Evolutionary conservation across 1,140 invertebrate genomes (phyloP), one percentile per base, ranked within the genome.

Genomic region (Microplitis mediator): DNA sequence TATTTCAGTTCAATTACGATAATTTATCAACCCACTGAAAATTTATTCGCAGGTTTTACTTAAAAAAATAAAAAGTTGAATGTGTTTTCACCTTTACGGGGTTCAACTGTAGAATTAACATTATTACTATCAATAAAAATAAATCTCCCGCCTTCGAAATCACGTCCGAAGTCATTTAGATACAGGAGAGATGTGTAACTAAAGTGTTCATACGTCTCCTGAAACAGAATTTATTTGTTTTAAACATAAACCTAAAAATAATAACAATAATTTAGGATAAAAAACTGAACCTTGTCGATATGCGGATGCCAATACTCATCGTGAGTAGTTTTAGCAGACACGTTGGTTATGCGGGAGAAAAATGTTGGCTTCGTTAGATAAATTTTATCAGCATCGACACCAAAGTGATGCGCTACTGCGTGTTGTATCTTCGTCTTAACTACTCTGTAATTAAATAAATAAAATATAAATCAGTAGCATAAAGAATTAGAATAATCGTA

Each of bases 241-340:
- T 23, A 23, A 23, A 23, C 23, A 23, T 23, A 23, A 23, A 23
- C 23, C 0, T 23, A 2, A 23, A 23, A 23, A 23, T 23, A 23
- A 23, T 52, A 64, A 69, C 58, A 14, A 58, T 65, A n/a, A 71
- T 69, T 69, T 23, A 23, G 23, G 23, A 11, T 60, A 71, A 13
- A 62, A 50, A 61, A 45, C 56, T 56, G 0, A 31, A 95, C 94
- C 89, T 95, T 95, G 84, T 97, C 95, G 62, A 96, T 89, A 88
- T 95, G 94, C 45, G 91, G 88, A 88, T 95, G 93, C 94, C 95
- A 96, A 83, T 96, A 96, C 84, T 95, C 93, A 88, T 96, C 94
- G 82, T 95, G 93, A 51, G 91, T 79, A 1, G 92, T 94, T 77
- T 91, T 90, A 8, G 94, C 89, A 34, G 90, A 86, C 65, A 86